Base-by-base conservation (phyloP, 2,113 vertebrate species). In the Trichechus manatus region DNA sequence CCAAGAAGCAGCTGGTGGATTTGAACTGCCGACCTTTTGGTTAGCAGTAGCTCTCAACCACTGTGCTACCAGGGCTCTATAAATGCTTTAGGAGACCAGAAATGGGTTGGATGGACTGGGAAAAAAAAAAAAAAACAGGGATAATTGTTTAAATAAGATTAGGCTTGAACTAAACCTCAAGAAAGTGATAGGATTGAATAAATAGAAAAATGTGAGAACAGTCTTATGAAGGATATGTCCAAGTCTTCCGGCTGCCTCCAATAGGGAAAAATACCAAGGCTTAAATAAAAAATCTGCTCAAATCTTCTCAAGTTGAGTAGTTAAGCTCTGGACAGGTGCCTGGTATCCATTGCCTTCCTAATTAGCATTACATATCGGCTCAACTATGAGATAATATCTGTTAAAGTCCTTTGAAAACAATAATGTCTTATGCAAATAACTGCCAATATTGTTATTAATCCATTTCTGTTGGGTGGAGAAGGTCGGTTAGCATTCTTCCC, bases 371-470 rank as follows among this genome's bases (percentile, higher is more conserved):
- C 10, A 81, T 66, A 50, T 42, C 14, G 33, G 75, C 27, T 66
- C 22, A 39, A 4, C 74, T 88, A 64, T 74, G 25, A 74, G 31
- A 75, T n/a, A 53, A 15, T 53, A 87, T 44, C 92, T 74, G 20
- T 78, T 84, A 75, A 89, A 88, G 23, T 27, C 7, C 44, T 93
- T 96, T 79, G 7, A 82, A 93, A 95, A 93, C 5, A 77, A 29
- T 82, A 86, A 59, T 90, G 17, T 8, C 15, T 33, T 74, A 22
- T 27, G 93, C 2, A 92, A 93, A 77, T 33, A 77, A 7, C 89
- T 83, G 53, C 11, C 11, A 36, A 74, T 82, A 66, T 56, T 50
- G 70, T 59, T 88, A 70, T 53, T 89, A 94, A 93, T 31, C 33
- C 27, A 29, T 47, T 25, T 61, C 14, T 68, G 13, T 80, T 29